Evolutionary conservation across 1,140 invertebrate species (phyloP).

Genomic region (Drosophila tani): DNA sequence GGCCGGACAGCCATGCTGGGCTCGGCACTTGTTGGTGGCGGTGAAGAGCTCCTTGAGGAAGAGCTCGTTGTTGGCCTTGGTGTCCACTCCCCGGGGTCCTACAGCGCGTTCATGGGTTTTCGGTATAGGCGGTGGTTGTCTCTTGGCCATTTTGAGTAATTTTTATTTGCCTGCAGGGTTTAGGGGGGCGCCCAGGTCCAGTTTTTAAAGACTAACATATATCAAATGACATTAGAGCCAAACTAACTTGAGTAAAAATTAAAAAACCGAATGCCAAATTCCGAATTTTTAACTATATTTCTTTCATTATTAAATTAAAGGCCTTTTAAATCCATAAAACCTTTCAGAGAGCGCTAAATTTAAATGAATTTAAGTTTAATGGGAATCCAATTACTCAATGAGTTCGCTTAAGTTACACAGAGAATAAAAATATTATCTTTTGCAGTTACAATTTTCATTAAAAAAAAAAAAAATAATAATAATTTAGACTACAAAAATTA

Average conservation of each 20-base stretch:
- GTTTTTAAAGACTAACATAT: conserved; percentile 4
- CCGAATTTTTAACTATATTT: no score
- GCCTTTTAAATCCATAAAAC: no score
- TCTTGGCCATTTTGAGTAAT: conserved; percentile 31
- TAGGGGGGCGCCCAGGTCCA: conserved; percentile 16
- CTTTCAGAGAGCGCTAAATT: no score
- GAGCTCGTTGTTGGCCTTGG: conserved; percentile 64
- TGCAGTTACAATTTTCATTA: no score
- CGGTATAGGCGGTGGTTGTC: conserved; percentile 47
- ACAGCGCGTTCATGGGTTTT: conserved; percentile 53
- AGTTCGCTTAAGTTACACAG: no score
- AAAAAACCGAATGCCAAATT: background rate
- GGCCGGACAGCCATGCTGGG: conserved; percentile 64
- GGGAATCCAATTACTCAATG: no score
- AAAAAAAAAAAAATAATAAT: no score
- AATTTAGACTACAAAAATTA: no score
- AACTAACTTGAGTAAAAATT: background rate
- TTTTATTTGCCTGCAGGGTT: background rate
- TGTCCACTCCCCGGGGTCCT: conserved; percentile 63
- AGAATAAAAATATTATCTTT: no score
- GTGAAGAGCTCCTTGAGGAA: conserved; percentile 56
- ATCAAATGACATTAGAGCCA: conserved; percentile 1
- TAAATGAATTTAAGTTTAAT: no score
- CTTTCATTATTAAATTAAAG: no score
- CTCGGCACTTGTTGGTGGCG: conserved; percentile 59